Evolutionary conservation across 2,888 invertebrate genomes (phyloP), one percentile per base, ranked within the genome.

Genomic region (Euzophera pinguis): DNA sequence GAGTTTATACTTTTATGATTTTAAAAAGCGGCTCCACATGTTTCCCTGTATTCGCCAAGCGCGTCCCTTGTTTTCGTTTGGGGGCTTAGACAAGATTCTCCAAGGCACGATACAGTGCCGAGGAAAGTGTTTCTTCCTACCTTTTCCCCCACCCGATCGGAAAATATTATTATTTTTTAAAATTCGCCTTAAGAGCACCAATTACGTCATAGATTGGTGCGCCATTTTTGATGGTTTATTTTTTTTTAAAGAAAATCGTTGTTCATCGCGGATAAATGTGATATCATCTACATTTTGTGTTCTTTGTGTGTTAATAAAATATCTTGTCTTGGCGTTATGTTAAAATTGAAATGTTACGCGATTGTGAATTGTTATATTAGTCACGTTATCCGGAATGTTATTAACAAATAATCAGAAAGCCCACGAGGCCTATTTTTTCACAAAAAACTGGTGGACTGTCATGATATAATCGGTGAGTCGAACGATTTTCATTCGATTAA

Each of bases 11-110:
- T n/a, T n/a, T n/a, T n/a, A n/a, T n/a, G n/a, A n/a, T n/a, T n/a
- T n/a, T n/a, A n/a, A n/a, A n/a, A 4, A 27, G 9, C 10, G 1
- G 10, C 57, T 65, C 60, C 47, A 62, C 38, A 5, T 35, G 4
- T 9, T 47, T 47, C 49, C n/a, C 27, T 60, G 56, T 60, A 17
- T 51, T 45, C 8, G 5, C 55, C 57, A 58, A 64, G 61, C 54
- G 56, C 47, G 52, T 41, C 61, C 63, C 59, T 57, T 63, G 66
- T 63, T 67, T 66, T 67, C 62, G 60, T 69, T 63, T 58, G 60
- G 56, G 55, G 42, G 50, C 58, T 58, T 53, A 51, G 54, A 35
- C 42, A 35, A 45, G 32, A 32, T 45, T 45, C 45, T 45, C 45
- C 43, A 48, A 38, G 49, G 53, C 55, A 50, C 47, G 54, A 47